Conservation (phyloP, 92 coral and sea anemone genomes). For the Diadumene lineata region DNA sequence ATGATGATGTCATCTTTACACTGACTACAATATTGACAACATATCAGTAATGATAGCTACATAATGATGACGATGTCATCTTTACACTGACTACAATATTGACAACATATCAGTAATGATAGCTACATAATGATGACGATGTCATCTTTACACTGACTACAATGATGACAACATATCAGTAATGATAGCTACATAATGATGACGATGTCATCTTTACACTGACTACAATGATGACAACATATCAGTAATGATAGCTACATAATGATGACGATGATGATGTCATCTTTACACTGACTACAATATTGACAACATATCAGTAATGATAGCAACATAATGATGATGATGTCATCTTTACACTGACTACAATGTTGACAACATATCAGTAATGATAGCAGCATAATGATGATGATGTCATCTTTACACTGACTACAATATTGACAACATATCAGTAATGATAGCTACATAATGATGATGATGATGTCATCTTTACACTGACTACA, state of each 20-base stretch:
- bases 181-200: no score
- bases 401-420: background rate
- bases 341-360: no score
- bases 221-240: constrained; percentile 1
- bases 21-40: background rate
- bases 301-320: background rate
- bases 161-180: no score
- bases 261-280: constrained; percentile 12
- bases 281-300: no score
- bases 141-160: no score
- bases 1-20: no score
- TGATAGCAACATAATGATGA: background rate
- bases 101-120: no score
- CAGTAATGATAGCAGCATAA: background rate
- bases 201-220: background rate
- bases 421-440: background rate
- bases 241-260: no score
- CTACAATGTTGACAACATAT: background rate
- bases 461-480: no score
- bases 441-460: background rate
- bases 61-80: background rate
- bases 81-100: background rate
- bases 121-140: constrained; percentile 12
- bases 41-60: no score
- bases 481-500: no score